A percentile compares a stretch with the other conserved stretches of the same genome.
Evolutionary conservation across 1,140 invertebrate species (phyloP).

Genomic region (Sycobia sp.): DNA sequence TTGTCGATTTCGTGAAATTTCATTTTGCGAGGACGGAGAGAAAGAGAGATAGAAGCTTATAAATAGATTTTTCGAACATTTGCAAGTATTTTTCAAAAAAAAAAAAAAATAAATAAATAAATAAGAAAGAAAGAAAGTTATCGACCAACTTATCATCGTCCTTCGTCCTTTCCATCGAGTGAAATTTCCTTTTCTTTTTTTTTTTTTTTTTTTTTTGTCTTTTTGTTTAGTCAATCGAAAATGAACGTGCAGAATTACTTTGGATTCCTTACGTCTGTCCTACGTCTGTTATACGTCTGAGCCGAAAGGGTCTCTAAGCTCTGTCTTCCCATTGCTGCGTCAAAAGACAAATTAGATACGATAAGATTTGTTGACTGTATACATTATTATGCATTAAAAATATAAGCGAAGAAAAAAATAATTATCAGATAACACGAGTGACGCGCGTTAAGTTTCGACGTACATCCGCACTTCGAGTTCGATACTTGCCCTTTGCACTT

Average conservation of each 20-base stretch:
- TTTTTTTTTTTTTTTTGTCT: background rate
- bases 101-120: no score
- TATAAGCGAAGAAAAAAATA: conserved; percentile 19
- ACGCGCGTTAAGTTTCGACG: conserved; percentile 18
- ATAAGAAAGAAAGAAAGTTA: no score
- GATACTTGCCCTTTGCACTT: conserved; percentile 33
- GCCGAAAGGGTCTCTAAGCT: conserved; percentile 58
- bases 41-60: no score
- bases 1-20: no score
- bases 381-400: conserved; percentile 44
- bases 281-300: conserved; percentile 42
- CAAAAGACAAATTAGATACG: conserved; percentile 59
- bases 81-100: no score
- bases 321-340: conserved; percentile 62
- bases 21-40: no score
- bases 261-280: conserved; percentile 11
- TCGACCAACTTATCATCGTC: no score
- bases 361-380: conserved; percentile 61
- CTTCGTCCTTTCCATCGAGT: no score
- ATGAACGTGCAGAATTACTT: conserved; percentile 16
- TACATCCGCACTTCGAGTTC: conserved; percentile 26
- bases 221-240: background rate
- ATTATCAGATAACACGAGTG: conserved; percentile 12
- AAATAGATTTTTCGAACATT: no score
- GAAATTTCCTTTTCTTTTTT: no score